phyloP scores from a whole-genome alignment of 64 coral and sea anemone genomes.

The Hydrozoanthus tunicans region DNA sequence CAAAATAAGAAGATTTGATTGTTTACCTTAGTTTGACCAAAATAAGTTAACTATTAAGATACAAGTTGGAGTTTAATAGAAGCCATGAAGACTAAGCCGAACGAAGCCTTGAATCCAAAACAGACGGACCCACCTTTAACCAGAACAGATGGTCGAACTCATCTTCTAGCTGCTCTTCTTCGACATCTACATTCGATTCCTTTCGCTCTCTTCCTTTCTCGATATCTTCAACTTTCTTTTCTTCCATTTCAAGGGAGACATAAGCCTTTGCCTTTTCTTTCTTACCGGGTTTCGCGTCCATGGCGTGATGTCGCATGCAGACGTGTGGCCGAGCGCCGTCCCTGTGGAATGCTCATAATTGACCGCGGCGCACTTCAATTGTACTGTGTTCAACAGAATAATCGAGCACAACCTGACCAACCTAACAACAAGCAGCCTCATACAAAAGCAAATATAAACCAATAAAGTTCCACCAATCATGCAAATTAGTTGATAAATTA shows the following conservation, averaged over 20 bases:
- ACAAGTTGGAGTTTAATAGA: not conserved
- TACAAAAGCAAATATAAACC: slow-evolving; percentile 44
- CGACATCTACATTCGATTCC: not conserved
- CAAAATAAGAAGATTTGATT: not conserved
- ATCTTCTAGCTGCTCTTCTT: slow-evolving; percentile 28
- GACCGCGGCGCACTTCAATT: slow-evolving; percentile 5
- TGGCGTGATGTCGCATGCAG: slow-evolving; percentile 4
- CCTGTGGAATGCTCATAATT: slow-evolving; percentile 35
- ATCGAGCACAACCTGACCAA: not conserved
- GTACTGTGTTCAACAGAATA: not conserved
- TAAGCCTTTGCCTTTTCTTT: slow-evolving; percentile 13
- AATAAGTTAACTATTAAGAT: not conserved
- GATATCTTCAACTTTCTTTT: slow-evolving; percentile 32
- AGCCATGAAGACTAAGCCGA: no score
- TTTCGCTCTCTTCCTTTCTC: slow-evolving; percentile 22
- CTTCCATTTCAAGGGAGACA: slow-evolving; percentile 37
- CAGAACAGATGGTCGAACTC: slow-evolving; percentile 40
- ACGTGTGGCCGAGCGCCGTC: not conserved
- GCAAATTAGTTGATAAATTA: slow-evolving; percentile 7
- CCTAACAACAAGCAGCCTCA: not conserved
- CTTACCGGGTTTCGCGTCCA: slow-evolving; percentile 11
- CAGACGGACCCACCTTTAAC: slow-evolving; percentile 21
- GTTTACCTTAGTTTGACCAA: not conserved
- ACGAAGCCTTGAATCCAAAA: no score
- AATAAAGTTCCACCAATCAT: slow-evolving; percentile 28